Evolutionary conservation across 2,888 invertebrate genomes (phyloP).

Genomic region (Eupeodes latifasciatus): DNA sequence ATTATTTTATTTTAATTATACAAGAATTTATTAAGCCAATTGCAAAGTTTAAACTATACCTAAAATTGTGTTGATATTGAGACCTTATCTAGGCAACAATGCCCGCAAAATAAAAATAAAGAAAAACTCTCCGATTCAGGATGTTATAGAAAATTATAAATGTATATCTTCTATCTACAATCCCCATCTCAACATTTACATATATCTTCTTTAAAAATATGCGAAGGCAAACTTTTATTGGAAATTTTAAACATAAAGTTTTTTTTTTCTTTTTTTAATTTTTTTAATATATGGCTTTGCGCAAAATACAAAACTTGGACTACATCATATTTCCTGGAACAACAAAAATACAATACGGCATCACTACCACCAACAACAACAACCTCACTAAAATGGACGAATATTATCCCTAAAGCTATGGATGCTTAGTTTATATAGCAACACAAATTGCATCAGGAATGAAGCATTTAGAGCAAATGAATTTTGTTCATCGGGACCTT

Average conservation of each 20-base stretch:
- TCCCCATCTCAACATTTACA: constrained; percentile 38
- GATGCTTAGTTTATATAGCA: constrained; percentile 93
- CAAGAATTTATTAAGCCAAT: too few species aligned
- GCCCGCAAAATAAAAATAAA: constrained; percentile 60
- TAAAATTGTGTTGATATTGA: too few species aligned
- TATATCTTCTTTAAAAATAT: constrained; percentile 19
- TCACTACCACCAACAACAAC: constrained; percentile 9
- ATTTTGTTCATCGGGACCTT: constrained; percentile 94
- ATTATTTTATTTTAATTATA: too few species aligned
- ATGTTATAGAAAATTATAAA: constrained; percentile 68
- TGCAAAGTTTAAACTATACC: too few species aligned
- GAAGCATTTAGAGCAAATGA: constrained; percentile 94
- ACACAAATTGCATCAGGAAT: constrained; percentile 95
- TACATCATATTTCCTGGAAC: constrained; percentile 15
- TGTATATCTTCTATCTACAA: constrained; percentile 32
- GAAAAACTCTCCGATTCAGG: constrained; percentile 53
- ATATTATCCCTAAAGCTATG: constrained; percentile 87
- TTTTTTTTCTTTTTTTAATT: constrained; percentile 44
- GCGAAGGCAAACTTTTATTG: constrained; percentile 75
- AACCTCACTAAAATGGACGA: constrained; percentile 10
- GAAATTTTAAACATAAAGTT: constrained; percentile 75
- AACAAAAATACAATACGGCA: constrained; percentile 30
- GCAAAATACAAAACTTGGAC: constrained; percentile 61
- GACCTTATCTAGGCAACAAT: constrained; percentile 20
- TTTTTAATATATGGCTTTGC: constrained; percentile 37